Conservation (phyloP, 2,113 vertebrate species). For the Muscicapa adusta region DNA sequence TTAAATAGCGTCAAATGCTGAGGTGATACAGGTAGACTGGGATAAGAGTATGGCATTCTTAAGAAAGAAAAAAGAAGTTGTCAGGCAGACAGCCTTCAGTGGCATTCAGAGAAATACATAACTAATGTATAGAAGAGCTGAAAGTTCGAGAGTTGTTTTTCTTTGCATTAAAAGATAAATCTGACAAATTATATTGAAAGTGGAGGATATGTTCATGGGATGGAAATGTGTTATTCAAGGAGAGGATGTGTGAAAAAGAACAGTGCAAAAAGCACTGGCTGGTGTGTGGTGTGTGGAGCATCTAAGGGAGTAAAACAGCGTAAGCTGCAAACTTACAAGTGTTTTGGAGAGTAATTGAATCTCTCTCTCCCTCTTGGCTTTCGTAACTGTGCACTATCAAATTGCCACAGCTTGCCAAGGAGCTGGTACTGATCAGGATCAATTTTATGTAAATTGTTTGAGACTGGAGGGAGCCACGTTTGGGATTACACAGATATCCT, state of each 20-base stretch:
- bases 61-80: not conserved
- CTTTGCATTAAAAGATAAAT: conserved; percentile 36
- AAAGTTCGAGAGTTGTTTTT: conserved; percentile 9
- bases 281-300: not conserved
- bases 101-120: not conserved
- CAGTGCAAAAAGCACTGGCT: not conserved
- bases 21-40: not conserved
- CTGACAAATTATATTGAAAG: not conserved
- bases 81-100: not conserved
- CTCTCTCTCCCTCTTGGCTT: not conserved
- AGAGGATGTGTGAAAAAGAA: conserved; percentile 46
- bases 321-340: not conserved
- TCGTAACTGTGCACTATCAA: not conserved
- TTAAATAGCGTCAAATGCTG: not conserved
- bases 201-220: conserved; percentile 4
- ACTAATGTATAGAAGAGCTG: not conserved
- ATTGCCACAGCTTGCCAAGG: not conserved
- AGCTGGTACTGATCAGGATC: not conserved
- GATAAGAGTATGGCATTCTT: not conserved
- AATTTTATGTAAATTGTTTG: not conserved
- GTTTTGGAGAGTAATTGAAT: not conserved
- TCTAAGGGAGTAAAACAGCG: not conserved
- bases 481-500: not conserved
- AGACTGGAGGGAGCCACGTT: not conserved
- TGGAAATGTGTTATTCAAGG: conserved; percentile 12